phyloP scores from a whole-genome alignment of 2,113 vertebrate genomes.

The Irena cyanogastra region DNA sequence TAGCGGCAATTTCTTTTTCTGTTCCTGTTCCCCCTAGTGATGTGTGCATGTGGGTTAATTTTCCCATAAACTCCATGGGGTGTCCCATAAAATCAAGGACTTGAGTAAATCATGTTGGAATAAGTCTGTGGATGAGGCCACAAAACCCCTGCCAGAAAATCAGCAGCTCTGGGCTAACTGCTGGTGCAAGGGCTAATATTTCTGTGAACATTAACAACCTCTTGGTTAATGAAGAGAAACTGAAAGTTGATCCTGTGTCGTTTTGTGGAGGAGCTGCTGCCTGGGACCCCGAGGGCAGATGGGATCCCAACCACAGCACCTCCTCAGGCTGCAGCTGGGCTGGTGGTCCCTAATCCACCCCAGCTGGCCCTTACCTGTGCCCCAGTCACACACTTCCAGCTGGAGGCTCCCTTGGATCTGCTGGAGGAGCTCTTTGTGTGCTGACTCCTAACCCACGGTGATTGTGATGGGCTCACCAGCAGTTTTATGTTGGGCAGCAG shows the following conservation, averaged over 20 bases:
- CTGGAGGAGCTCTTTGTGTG: neutral
- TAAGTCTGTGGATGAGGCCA: neutral
- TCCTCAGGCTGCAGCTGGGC: neutral
- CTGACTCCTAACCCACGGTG: rapidly evolving
- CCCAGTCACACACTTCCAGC: neutral
- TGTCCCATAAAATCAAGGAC: neutral
- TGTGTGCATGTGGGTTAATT: neutral
- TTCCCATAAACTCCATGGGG: neutral
- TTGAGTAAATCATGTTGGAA: neutral
- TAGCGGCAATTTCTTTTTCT: neutral
- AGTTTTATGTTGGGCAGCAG: rapidly evolving
- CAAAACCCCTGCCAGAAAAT: neutral
- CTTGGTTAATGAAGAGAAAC: neutral
- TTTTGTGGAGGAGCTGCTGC: neutral
- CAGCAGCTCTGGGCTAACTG: neutral
- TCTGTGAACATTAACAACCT: neutral
- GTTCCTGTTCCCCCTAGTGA: neutral
- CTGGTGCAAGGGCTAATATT: neutral
- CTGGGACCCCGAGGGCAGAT: neutral
- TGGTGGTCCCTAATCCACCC: neutral
- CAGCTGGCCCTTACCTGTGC: neutral
- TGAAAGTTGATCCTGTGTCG: neutral
- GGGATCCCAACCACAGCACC: neutral
- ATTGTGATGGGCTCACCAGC: neutral
- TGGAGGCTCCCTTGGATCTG: neutral